A percentile compares a stretch with the other conserved stretches of the same genome.
phyloP scores from a whole-genome alignment of 92 coral and sea anemone genomes.

The Epizoanthus fatuus region DNA sequence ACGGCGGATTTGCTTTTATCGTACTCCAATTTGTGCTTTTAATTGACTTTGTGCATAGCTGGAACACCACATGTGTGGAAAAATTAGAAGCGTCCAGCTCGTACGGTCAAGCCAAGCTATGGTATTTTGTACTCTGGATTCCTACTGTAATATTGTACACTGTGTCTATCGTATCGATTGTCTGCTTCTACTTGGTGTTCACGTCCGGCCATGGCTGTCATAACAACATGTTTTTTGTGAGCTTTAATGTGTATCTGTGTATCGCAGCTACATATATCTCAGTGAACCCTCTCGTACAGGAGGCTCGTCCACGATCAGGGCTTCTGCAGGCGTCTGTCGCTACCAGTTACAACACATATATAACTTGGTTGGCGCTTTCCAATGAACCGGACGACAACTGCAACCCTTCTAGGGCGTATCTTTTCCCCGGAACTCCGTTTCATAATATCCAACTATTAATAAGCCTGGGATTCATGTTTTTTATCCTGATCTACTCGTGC shows the following conservation, averaged over 20 bases:
- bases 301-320: constrained; percentile 96
- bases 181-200: constrained; percentile 76
- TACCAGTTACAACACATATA: constrained; percentile 89
- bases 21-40: constrained; percentile 86
- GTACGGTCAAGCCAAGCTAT: constrained; percentile 65
- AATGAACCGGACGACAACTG: constrained; percentile 93
- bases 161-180: constrained; percentile 83
- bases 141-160: constrained; percentile 89
- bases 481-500: constrained; percentile 81
- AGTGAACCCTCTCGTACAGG: constrained; percentile 90
- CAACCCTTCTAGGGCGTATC: constrained; percentile 87
- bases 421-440: constrained; percentile 90
- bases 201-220: constrained; percentile 83
- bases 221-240: constrained; percentile 91
- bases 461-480: constrained; percentile 88
- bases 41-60: constrained; percentile 84
- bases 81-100: constrained; percentile 68
- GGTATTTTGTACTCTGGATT: constrained; percentile 85
- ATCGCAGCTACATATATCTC: constrained; percentile 94
- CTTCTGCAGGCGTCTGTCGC: constrained; percentile 95
- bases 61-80: constrained; percentile 88
- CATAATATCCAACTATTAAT: constrained; percentile 79
- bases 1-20: constrained; percentile 95
- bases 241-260: constrained; percentile 90
- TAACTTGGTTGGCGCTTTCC: constrained; percentile 97